These are phyloP conservation scores for Actenoides hombroni DNA, from an alignment of 2,113 vertebrate genomes.

Conservation along the genomic window DNA sequence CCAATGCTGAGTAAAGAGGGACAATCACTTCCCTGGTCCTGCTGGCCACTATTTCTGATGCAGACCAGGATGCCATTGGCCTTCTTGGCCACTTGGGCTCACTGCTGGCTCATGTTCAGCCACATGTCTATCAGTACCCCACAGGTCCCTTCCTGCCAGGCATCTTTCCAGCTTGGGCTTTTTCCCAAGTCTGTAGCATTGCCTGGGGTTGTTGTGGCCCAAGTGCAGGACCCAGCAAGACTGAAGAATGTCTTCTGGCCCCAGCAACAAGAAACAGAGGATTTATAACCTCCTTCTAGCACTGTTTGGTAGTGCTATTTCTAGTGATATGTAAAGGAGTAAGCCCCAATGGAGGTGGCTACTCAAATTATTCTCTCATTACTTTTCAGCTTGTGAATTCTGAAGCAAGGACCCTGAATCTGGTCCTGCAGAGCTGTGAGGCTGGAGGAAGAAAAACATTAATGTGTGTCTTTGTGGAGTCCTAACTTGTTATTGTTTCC, in stretches of 20 bases:
- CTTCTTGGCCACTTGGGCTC: no score
- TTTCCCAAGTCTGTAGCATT: no score
- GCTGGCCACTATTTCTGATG: no score
- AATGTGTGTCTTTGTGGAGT: not conserved
- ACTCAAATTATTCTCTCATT: not conserved
- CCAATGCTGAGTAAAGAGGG: no score
- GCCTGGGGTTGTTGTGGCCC: no score
- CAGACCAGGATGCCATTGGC: no score
- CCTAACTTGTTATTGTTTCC: slow-evolving; percentile 23
- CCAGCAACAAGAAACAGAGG: not conserved
- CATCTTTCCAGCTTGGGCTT: no score
- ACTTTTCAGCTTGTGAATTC: not conserved
- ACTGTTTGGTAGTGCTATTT: not conserved
- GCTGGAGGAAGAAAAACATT: not conserved
- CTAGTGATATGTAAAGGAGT: not conserved
- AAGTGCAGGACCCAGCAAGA: no score
- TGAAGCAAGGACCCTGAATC: not conserved
- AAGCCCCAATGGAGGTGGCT: not conserved
- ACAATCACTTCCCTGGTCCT: no score
- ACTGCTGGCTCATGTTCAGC: no score
- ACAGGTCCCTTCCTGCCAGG: no score
- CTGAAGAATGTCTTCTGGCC: not conserved
- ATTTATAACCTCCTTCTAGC: not conserved
- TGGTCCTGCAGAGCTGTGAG: not conserved
- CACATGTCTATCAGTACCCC: no score